Evolutionary conservation across 2,888 invertebrate species (phyloP).

Genomic region (Seladonia tumulorum): DNA sequence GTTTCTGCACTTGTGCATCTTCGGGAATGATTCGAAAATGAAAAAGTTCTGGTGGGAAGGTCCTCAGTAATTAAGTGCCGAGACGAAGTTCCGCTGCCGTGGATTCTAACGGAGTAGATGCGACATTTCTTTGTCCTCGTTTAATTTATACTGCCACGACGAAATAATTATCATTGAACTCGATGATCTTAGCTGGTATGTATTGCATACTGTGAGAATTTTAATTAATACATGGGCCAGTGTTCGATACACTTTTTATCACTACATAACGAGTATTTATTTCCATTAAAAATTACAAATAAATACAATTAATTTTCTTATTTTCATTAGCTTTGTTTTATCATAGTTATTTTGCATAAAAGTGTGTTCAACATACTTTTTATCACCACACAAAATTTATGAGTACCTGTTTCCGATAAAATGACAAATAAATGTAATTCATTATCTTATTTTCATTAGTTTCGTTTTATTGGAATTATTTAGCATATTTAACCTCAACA

Average conservation of each 20-base stretch:
- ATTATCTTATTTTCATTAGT: not conserved
- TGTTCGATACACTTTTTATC: not conserved
- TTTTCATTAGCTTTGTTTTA: not conserved
- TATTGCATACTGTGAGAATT: not conserved
- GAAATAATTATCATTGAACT: not conserved
- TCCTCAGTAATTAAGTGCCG: constrained; percentile 23
- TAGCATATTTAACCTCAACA: not conserved
- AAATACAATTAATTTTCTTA: not conserved
- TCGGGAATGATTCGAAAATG: constrained; percentile 2
- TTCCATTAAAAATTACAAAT: not conserved
- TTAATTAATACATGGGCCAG: not conserved
- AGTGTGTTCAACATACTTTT: not conserved
- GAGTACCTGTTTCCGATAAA: not conserved
- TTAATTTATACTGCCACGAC: not conserved
- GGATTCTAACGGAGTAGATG: not conserved
- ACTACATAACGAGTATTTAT: not conserved
- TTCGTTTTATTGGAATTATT: not conserved
- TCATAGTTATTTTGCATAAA: not conserved
- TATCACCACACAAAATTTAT: not conserved
- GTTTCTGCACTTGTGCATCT: constrained; percentile 13
- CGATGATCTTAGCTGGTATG: not conserved
- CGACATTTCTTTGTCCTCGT: not conserved
- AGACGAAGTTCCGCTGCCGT: not conserved
- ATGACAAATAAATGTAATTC: not conserved
- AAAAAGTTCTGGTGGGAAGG: not conserved